Conservation (phyloP, 1,140 invertebrate genomes). For the Drosophila carrolli region DNA sequence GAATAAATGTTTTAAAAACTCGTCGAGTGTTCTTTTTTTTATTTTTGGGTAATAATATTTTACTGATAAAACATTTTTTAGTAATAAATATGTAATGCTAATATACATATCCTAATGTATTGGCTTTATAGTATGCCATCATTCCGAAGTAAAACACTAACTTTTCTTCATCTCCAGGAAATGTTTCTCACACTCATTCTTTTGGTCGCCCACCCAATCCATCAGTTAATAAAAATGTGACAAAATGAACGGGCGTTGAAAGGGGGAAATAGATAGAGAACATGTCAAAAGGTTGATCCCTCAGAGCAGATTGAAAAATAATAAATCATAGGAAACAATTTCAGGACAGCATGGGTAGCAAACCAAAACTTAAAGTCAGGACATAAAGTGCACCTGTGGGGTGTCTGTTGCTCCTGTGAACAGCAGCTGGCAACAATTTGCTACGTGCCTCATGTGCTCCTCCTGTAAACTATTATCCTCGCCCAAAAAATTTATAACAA, state of each 20-base stretch:
- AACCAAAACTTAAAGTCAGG: slow-evolving; percentile 70
- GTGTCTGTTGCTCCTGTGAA: slow-evolving; percentile 41
- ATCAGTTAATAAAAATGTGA: slow-evolving; percentile 80
- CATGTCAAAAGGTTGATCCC: slow-evolving; percentile 23
- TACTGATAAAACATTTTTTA: neutral
- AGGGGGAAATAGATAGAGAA: slow-evolving; percentile 7
- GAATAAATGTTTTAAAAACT: too few species aligned
- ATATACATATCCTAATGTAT: neutral
- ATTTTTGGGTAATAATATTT: neutral
- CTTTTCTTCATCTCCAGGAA: slow-evolving; percentile 2
- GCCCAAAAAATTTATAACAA: slow-evolving; percentile 62
- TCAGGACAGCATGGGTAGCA: slow-evolving; percentile 19
- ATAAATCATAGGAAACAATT: slow-evolving; percentile 68
- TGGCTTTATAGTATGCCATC: neutral
- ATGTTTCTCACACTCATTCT: slow-evolving; percentile 28
- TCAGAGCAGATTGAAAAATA: slow-evolving; percentile 73
- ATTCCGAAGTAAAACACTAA: neutral
- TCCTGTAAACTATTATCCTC: slow-evolving; percentile 67
- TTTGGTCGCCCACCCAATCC: slow-evolving; percentile 55
- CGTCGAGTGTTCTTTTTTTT: too few species aligned
- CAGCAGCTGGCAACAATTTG: slow-evolving; percentile 61
- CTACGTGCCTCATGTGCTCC: slow-evolving; percentile 61
- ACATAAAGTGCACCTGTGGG: slow-evolving; percentile 75
- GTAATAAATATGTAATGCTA: neutral
- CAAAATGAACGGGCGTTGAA: slow-evolving; percentile 44